Evolutionary conservation across 2,888 invertebrate species (phyloP).

Genomic region (Acanthopleura granulata): DNA sequence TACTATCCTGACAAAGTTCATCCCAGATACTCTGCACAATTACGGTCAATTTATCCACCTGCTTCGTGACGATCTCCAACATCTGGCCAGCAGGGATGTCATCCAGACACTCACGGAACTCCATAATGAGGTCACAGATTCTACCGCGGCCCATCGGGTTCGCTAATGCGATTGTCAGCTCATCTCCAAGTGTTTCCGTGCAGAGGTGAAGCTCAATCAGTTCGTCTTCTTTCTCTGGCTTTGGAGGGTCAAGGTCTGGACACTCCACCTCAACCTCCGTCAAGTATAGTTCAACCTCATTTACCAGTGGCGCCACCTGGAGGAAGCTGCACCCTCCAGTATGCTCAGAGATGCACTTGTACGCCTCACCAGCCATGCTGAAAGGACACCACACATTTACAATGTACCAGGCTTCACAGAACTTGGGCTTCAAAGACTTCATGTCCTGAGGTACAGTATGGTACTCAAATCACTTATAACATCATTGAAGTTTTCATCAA

Average conservation of each 20-base stretch:
- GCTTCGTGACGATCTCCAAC: neutral
- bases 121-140: neutral
- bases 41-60: neutral
- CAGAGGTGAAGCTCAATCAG: neutral
- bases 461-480: no score
- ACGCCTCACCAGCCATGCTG: neutral
- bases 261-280: neutral
- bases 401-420: no score
- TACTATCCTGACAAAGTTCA: neutral
- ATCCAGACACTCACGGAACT: slow-evolving; percentile 5
- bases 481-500: no score
- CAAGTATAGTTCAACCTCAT: neutral
- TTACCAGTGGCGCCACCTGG: neutral
- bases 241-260: neutral
- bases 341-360: neutral
- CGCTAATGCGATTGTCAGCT: neutral
- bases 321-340: neutral
- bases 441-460: no score
- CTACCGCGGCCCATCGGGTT: neutral
- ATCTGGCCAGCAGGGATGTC: neutral
- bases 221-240: neutral
- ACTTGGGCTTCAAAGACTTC: no score
- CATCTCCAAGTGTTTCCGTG: neutral
- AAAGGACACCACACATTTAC: no score
- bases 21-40: neutral